These are phyloP conservation scores for Drepana falcataria DNA, from an alignment of 2,888 invertebrate genomes.

Conservation along the genomic window DNA sequence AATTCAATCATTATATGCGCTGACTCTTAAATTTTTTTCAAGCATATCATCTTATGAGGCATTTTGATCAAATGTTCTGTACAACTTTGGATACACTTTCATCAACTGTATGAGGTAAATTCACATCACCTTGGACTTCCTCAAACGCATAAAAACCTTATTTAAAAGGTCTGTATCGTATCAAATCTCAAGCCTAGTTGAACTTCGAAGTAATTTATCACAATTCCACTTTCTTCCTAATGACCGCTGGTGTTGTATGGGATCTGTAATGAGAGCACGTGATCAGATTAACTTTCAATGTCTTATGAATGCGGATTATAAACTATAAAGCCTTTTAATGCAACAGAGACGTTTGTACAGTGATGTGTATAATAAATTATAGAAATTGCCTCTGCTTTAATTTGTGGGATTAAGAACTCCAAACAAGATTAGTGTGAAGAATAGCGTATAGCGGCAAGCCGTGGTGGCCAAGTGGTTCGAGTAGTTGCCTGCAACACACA, in stretches of 20 bases:
- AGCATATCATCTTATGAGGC: background rate
- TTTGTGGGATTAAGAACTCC: background rate
- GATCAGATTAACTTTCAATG: slow-evolving; percentile 2
- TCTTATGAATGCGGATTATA: background rate
- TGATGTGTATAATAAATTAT: background rate
- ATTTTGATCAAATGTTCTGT: background rate
- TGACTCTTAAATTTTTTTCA: background rate
- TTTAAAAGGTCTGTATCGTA: background rate
- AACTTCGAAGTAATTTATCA: slow-evolving; percentile 7
- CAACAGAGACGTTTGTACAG: background rate
- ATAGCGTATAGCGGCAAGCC: no score
- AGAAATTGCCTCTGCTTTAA: background rate
- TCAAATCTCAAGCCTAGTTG: background rate
- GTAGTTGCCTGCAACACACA: no score
- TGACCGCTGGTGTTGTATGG: slow-evolving; percentile 9
- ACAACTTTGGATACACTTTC: background rate
- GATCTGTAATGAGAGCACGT: slow-evolving; percentile 8
- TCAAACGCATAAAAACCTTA: no score
- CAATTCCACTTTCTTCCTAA: slow-evolving; percentile 7
- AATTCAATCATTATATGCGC: background rate
- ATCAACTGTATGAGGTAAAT: background rate
- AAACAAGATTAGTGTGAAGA: no score
- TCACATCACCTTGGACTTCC: no score
- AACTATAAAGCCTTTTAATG: background rate
- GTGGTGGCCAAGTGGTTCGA: no score